Conservation (phyloP, 2,888 invertebrate species). For the Pammene aurita region DNA sequence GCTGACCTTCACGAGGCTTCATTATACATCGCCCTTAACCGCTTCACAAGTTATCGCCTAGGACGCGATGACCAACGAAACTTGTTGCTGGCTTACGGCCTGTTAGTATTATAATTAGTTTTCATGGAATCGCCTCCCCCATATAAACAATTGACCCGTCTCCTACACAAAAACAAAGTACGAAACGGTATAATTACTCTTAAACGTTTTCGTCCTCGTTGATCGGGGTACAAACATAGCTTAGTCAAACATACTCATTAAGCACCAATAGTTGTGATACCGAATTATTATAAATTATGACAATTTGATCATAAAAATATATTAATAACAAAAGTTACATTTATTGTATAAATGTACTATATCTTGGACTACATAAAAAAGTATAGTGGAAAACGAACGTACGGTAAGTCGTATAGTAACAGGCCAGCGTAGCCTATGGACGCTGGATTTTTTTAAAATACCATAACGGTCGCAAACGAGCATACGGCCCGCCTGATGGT, state of each 20-base stretch:
- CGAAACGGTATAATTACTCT: background rate
- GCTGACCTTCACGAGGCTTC: no score
- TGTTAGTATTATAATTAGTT: no score
- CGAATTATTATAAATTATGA: conserved; percentile 19
- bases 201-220: background rate
- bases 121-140: no score
- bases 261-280: conserved; percentile 28
- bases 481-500: no score
- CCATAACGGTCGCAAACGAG: no score
- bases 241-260: background rate
- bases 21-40: no score
- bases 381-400: no score
- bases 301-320: background rate
- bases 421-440: background rate
- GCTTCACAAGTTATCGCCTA: no score
- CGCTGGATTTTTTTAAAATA: background rate
- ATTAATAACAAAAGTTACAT: background rate
- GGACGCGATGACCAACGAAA: no score
- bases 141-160: background rate
- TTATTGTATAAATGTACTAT: no score
- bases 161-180: background rate
- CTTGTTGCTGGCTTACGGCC: no score
- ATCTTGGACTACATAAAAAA: no score
- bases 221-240: background rate
- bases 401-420: background rate